Evolutionary conservation across 2,888 invertebrate genomes (phyloP), one percentile per base, ranked within the genome.

Genomic region (Synanthedon vespiformis): DNA sequence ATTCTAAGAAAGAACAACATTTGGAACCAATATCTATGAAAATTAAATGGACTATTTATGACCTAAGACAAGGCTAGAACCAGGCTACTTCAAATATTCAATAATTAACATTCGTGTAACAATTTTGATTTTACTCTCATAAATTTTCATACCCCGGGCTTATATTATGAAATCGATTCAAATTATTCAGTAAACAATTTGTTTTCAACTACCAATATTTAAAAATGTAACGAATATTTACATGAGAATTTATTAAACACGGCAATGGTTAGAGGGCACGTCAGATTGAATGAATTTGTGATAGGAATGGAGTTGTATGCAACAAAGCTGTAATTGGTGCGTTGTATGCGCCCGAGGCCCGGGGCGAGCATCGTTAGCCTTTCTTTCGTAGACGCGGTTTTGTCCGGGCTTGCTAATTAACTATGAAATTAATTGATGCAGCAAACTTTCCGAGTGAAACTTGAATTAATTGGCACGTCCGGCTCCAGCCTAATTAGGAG

Each of bases 381-480:
- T 84, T 84, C 83, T 84, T 83, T 77, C 74, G 69, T 70, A 73
- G 76, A 69, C 74, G 78, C 74, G 79, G 86, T 82, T 83, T 85
- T 81, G 85, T 83, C 80, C 80, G 72, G 67, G 60, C 78, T 76
- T 78, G 82, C 85, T 87, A 87, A 87, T 87, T 87, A 87, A 86
- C 85, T 87, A 86, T 86, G 86, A 87, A 87, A 87, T 87, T 87
- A 87, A 87, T 87, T 87, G 87, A 87, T 84, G 87, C 81, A 77
- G 86, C 81, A 83, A 87, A 87, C 82, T 87, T 87, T 84, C 82
- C 79, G 79, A 83, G 83, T 81, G 84, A 87, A 87, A 87, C 87
- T 86, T 86, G 86, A 87, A 85, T 87, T 87, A 87, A 87, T 87
- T 87, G 87, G 86, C 83, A 81, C 82, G 87, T 87, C 87, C 84